Conservation (phyloP, 30 jellyfish, hydroid and myxozoan genomes). For the Aurelia coerulea region DNA sequence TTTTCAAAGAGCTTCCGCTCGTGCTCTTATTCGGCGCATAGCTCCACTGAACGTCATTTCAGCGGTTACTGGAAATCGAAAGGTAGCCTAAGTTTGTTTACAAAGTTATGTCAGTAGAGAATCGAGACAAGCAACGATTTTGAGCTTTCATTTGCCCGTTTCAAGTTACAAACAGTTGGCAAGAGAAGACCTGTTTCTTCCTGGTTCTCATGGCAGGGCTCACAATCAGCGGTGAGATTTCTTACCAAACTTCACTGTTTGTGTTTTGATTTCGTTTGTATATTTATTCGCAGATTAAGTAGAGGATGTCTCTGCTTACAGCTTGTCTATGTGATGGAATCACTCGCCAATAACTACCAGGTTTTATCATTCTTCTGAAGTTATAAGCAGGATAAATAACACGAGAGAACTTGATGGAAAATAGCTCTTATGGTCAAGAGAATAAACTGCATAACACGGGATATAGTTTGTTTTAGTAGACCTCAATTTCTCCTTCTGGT, state of each 20-base stretch:
- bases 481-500: too few species aligned
- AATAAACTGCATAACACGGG: too few species aligned
- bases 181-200: neutral
- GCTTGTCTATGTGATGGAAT: too few species aligned
- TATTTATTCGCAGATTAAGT: neutral
- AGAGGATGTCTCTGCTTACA: too few species aligned
- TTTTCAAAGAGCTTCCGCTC: slow-evolving; percentile 84
- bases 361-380: too few species aligned
- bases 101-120: slow-evolving; percentile 19
- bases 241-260: slow-evolving; percentile 10
- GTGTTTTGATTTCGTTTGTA: slow-evolving; percentile 17
- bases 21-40: slow-evolving; percentile 32
- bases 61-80: slow-evolving; percentile 68
- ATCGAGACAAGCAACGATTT: slow-evolving; percentile 3
- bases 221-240: slow-evolving; percentile 36
- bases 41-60: slow-evolving; percentile 41
- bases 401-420: too few species aligned
- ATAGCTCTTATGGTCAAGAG: too few species aligned
- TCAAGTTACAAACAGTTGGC: slow-evolving; percentile 33
- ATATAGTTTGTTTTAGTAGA: too few species aligned
- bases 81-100: slow-evolving; percentile 55
- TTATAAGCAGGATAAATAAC: too few species aligned
- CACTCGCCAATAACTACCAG: too few species aligned
- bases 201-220: slow-evolving; percentile 33
- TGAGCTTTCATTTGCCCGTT: slow-evolving; percentile 6